These are phyloP conservation scores for Heliconius charithonia DNA, from an alignment of 2,888 invertebrate species.

Conservation along the genomic window DNA sequence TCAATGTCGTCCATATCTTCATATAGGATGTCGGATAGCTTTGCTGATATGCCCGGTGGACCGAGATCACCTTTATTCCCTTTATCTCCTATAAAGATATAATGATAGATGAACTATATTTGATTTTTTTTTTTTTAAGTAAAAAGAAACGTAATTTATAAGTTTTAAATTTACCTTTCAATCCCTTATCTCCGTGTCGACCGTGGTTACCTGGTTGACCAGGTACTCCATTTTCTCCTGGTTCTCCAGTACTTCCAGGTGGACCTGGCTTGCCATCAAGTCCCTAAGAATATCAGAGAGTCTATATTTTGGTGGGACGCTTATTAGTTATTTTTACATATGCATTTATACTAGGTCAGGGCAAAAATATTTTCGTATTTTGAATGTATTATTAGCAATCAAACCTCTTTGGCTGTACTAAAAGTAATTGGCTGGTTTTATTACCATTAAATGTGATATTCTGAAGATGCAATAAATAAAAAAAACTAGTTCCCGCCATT, in stretches of 20 bases:
- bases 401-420: too few relatives aligned
- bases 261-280: conserved; percentile 51
- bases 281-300: conserved; percentile 32
- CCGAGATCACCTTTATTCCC: conserved; percentile 89
- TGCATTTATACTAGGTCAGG: background rate
- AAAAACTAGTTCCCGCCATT: too few relatives aligned
- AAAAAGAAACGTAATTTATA: conserved; percentile 42
- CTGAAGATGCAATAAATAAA: too few relatives aligned
- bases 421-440: too few relatives aligned
- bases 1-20: conserved; percentile 56
- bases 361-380: too few relatives aligned
- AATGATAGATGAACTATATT: too few relatives aligned
- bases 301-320: background rate
- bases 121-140: conserved; percentile 56
- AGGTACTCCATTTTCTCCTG: conserved; percentile 80
- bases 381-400: too few relatives aligned
- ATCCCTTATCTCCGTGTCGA: conserved; percentile 87
- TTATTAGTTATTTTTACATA: background rate
- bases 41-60: conserved; percentile 89
- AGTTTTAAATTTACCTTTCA: conserved; percentile 85
- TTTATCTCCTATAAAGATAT: conserved; percentile 26
- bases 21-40: conserved; percentile 67
- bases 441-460: too few relatives aligned
- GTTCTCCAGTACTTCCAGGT: conserved; percentile 67
- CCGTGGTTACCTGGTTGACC: conserved; percentile 89